These are phyloP conservation scores for Chionoecetes opilio DNA, from an alignment of 1,140 invertebrate species.

Conservation along the genomic window DNA sequence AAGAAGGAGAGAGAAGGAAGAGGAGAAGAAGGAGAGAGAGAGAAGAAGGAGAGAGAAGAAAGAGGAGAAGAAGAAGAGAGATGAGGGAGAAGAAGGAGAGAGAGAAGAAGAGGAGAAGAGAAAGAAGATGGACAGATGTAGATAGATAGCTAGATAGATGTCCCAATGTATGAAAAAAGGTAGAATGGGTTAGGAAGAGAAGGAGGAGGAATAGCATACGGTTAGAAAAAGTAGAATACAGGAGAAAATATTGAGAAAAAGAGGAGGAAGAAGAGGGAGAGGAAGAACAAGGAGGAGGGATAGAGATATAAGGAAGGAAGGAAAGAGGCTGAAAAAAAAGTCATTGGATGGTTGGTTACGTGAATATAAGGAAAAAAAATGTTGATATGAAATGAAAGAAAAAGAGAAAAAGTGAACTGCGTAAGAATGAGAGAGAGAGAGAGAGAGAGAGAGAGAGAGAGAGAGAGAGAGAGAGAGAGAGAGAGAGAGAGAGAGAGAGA, in stretches of 20 bases:
- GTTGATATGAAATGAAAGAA: not conserved
- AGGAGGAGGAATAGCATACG: not conserved
- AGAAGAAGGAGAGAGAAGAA: not conserved
- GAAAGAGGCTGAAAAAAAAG: not conserved
- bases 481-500: slow-evolving; percentile 38
- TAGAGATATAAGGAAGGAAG: not conserved
- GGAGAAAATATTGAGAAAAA: not conserved
- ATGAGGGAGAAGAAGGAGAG: not conserved
- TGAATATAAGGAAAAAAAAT: not conserved
- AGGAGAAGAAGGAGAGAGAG: not conserved
- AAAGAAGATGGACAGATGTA: too few species aligned
- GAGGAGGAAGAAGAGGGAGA: too few species aligned
- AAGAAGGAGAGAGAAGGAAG: not conserved
- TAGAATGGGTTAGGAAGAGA: too few species aligned
- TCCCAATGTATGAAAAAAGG: too few species aligned
- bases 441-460: not conserved
- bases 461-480: not conserved
- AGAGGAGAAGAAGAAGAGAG: too few species aligned
- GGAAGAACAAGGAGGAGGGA: too few species aligned
- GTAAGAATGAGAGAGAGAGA: not conserved
- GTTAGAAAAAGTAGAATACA: not conserved
- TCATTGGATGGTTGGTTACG: not conserved
- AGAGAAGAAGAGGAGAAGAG: not conserved
- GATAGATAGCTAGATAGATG: too few species aligned
- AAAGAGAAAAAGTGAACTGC: not conserved